phyloP scores from a whole-genome alignment of 2,113 vertebrate species.

The Hiodon alosoides region DNA sequence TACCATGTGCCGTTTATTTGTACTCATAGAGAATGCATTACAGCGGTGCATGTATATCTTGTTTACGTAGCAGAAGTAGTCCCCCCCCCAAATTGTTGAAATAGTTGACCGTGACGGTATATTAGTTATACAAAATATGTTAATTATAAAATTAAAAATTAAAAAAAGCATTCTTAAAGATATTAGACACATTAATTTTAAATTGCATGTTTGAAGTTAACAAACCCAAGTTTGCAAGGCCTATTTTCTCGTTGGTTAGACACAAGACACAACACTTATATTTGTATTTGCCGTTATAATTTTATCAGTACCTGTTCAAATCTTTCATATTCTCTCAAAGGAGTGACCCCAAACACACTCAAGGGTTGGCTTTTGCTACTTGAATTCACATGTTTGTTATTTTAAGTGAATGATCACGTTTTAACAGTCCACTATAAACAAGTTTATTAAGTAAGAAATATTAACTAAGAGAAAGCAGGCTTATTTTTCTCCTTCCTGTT shows the following conservation, averaged over 20 bases:
- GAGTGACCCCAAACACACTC: not conserved
- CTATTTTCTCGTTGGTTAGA: too few species aligned
- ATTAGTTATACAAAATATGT: too few species aligned
- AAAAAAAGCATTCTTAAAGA: not conserved
- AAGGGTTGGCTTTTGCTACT: not conserved
- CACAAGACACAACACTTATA: too few species aligned
- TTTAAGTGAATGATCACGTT: constrained; percentile 35
- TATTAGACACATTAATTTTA: not conserved
- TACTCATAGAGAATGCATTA: too few species aligned
- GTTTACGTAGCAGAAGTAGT: too few species aligned
- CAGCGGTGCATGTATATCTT: too few species aligned
- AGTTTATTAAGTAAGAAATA: constrained; percentile 45
- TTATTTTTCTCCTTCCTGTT: constrained; percentile 40
- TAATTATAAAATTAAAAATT: too few species aligned
- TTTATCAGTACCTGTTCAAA: not conserved
- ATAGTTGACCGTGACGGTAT: too few species aligned
- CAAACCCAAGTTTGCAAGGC: not conserved
- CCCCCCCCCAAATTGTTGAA: too few species aligned
- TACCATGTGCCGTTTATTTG: too few species aligned
- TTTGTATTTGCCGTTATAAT: not conserved
- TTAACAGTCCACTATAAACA: constrained; percentile 42
- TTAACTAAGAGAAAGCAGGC: constrained; percentile 48
- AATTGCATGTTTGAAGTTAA: constrained; percentile 5
- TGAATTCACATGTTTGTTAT: constrained; percentile 44
- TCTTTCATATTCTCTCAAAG: not conserved